These are phyloP conservation scores for Sebastes variabilis DNA, from an alignment of 2,797 vertebrate genomes.

Conservation along the genomic window DNA sequence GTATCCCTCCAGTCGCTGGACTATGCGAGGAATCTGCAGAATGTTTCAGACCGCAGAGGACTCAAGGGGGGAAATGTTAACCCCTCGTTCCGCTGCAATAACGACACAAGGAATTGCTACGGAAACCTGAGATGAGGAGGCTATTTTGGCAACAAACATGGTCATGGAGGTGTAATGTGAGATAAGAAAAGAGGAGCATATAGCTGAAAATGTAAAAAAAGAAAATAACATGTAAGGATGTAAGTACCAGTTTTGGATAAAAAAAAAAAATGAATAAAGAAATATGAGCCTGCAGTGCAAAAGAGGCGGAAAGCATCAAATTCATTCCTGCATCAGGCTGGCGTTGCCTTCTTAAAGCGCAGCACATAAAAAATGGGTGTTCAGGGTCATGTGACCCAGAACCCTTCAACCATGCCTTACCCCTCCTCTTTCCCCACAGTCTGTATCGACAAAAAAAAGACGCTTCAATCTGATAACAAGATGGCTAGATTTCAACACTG, in stretches of 20 bases:
- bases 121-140: conserved; percentile 28
- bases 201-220: background rate
- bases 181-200: background rate
- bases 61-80: conserved; percentile 72
- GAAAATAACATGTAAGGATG: background rate
- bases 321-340: background rate
- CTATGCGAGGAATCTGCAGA: conserved; percentile 77
- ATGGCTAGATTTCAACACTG: conserved; percentile 43
- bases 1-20: conserved; percentile 54
- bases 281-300: background rate
- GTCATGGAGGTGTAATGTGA: background rate
- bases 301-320: background rate
- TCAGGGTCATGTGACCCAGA: conserved; percentile 37
- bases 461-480: conserved; percentile 42
- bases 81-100: conserved; percentile 63
- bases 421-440: background rate
- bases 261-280: background rate
- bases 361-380: background rate
- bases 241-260: background rate
- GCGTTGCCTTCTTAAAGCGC: conserved; percentile 2
- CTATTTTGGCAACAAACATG: conserved; percentile 22
- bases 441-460: conserved; percentile 23
- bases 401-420: background rate
- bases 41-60: conserved; percentile 67
- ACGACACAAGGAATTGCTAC: conserved; percentile 49